Base-by-base conservation (phyloP, 1,140 invertebrate species). In the Chelonus insularis region DNA sequence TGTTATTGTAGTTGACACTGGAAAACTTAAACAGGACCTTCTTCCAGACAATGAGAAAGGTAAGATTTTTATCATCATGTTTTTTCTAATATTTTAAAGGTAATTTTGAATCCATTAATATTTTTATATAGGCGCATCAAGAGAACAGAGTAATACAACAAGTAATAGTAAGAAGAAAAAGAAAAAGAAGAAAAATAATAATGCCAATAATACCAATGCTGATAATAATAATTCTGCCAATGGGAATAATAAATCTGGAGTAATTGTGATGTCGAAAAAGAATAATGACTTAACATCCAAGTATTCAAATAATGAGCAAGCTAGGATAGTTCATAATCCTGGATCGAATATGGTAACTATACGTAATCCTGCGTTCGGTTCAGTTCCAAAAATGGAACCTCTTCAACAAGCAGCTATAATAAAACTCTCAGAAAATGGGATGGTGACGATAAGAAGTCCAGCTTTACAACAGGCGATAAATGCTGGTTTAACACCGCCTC, bases 371-470 rank as follows among this genome's bases (percentile, higher is more conserved):
- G 78, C 78, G 0, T 81, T 89, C 86, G 86, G 89, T 84, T 82
- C 88, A 83, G 8, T 56, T 5, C 69, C 77, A 48, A 80, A 80
- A 60, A 72, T 78, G 16, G 72, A 77, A 21, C 60, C 67, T 7
- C 68, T 82, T 0, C 80, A 82, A 16, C 84, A 85, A 54, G 86
- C 87, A 1, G 85, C 87, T 0, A 89, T 89, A 60, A 88, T 88
- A 68, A 88, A 87, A 66, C 86, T 87, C 43, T 77, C 76, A 0
- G 87, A 88, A 63, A 88, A 88, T 67, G 87, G 87, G 8, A 92
- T 92, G 89, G 91, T 91, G 36, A 92, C 91, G 0, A 93, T 92
- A 32, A 81, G 91, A 11, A 91, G 90, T 78, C 89, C 90, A 1
- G 80, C 79, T 1, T 57, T 83, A n/a, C 82, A 83, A 20, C 82